phyloP scores from a whole-genome alignment of 2,797 vertebrate species.

The Protonibea diacanthus region DNA sequence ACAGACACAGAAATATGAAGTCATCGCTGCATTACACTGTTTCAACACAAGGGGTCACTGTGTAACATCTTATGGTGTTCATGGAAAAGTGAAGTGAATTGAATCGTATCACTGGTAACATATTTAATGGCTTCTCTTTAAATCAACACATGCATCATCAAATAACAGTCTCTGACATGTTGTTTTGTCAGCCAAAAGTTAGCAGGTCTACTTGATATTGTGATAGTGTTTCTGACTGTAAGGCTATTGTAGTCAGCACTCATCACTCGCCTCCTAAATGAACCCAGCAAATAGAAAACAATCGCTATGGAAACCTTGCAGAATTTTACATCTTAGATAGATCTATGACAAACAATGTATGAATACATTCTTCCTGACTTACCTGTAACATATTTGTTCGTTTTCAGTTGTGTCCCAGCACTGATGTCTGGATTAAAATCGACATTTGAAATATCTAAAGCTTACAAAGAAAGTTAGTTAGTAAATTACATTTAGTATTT shows the following conservation, averaged over 20 bases:
- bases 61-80: background rate
- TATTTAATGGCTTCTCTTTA: background rate
- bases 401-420: background rate
- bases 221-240: conserved; percentile 21
- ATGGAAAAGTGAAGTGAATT: background rate
- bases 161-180: background rate
- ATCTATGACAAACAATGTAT: conserved; percentile 7
- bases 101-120: background rate
- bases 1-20: conserved; percentile 14
- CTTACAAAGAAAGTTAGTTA: background rate
- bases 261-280: conserved; percentile 24
- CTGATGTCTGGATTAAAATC: background rate
- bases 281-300: conserved; percentile 27
- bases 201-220: background rate
- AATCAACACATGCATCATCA: background rate
- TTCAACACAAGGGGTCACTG: conserved; percentile 9
- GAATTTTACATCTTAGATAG: conserved; percentile 14
- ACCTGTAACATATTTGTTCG: background rate
- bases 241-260: conserved; percentile 5
- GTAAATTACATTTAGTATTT: background rate
- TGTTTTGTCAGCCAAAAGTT: conserved; percentile 10
- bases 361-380: background rate
- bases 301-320: conserved; percentile 18
- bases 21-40: conserved; percentile 9
- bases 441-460: background rate